Base-by-base conservation (phyloP, 2,113 vertebrate species). In the Eudyptes chrysolophus region DNA sequence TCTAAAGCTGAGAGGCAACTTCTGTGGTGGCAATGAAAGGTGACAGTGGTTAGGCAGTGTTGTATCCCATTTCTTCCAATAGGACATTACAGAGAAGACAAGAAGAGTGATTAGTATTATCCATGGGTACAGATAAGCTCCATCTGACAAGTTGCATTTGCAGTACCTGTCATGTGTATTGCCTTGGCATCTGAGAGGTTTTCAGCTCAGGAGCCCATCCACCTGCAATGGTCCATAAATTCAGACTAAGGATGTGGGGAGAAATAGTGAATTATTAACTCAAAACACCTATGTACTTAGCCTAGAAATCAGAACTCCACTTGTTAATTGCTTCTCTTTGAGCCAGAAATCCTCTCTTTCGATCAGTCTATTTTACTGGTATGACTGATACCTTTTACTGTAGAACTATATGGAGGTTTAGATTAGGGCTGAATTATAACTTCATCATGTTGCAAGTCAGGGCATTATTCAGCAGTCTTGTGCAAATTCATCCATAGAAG, bases 1-100 rank as follows among this genome's bases (percentile, higher is more conserved):
- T 94, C 78, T 92, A 16, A 92, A 96, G 95, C 88, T 90, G 72
- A 95, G 40, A 87, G 52, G 52, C 55, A 55, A 68, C 26, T 82
- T 96, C 82, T 76, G 49, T 74, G 90, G 85, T 94, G 40, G 46
- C 65, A 84, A 46, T 92, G 74, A 97, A 94, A 95, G 51, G 58
- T n/a, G 18, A 64, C 80, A 87, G 36, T 70, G 42, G 52, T 96
- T 96, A 88, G 70, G n/a, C 13, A 18, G 20, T 83, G 49, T 86
- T 54, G 58, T 96, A 85, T 32, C 29, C 55, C 48, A 30, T 90
- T 86, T 74, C 55, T 72, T 96, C 48, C 66, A 92, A 55, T 30
- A 70, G 69, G 84, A 51, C 48, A 58, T 69, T 49, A n/a, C 21
- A 18, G 52, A 74, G 54, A 74, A 94, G 81, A 68, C 40, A 36